These are phyloP conservation scores for Bergia puertoricense DNA, from an alignment of 92 coral and sea anemone species.

Conservation along the genomic window DNA sequence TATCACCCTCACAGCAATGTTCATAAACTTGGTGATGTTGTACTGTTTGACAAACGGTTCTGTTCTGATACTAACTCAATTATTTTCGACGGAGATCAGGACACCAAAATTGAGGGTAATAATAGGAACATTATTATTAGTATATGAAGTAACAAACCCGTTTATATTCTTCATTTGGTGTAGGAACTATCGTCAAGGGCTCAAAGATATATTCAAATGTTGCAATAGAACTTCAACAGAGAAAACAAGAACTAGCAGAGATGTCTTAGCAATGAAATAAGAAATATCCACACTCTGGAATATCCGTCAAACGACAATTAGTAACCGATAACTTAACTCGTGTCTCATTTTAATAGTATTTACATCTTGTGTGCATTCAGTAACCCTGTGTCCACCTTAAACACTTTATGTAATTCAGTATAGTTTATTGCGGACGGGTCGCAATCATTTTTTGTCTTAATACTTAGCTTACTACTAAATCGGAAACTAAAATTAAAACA, in stretches of 20 bases:
- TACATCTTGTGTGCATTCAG: not conserved
- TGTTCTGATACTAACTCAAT: not conserved
- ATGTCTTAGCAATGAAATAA: not conserved
- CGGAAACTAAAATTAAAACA: too few relatives aligned
- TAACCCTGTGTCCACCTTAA: not conserved
- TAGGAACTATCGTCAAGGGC: conserved; percentile 4
- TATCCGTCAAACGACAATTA: too few relatives aligned
- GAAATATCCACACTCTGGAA: not conserved
- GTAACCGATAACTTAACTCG: too few relatives aligned
- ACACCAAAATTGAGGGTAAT: not conserved
- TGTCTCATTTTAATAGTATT: too few relatives aligned
- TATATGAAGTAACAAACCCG: not conserved
- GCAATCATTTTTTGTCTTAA: not conserved
- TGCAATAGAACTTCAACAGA: not conserved
- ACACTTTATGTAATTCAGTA: not conserved
- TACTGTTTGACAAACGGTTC: not conserved
- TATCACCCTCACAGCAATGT: not conserved
- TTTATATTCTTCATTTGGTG: not conserved
- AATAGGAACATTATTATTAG: not conserved
- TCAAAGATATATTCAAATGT: not conserved
- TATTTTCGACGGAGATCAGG: not conserved
- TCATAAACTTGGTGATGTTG: not conserved
- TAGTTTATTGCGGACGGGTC: not conserved
- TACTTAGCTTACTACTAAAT: not conserved
- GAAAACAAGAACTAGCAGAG: not conserved